A percentile compares a stretch with the other conserved stretches of the same genome.
Evolutionary conservation across 2,113 vertebrate genomes (phyloP).

Genomic region (Pollachius pollachius): DNA sequence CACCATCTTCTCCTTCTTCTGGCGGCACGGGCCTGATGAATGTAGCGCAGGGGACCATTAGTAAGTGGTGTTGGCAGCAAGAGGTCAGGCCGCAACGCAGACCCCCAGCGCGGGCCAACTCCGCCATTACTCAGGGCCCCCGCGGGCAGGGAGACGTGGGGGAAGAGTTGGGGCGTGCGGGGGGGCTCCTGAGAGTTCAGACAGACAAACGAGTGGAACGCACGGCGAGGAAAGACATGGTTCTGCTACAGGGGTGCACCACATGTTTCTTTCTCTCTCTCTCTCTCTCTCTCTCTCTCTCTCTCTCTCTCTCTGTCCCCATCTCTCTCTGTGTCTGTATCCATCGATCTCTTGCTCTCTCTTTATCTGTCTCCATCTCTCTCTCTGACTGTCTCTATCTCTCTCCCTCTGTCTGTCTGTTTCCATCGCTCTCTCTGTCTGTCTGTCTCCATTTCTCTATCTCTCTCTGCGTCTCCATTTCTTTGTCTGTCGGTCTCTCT

Average conservation of each 20-base stretch:
- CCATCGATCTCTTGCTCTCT: no score
- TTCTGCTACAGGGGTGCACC: conserved; percentile 47
- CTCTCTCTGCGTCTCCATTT: no score
- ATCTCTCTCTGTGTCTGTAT: no score
- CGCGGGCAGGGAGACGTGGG: neutral
- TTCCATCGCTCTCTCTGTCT: no score
- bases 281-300: no score
- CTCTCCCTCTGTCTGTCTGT: no score
- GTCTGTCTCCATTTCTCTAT: no score
- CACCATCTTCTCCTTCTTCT: conserved; percentile 28
- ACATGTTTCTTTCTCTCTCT: conserved; percentile 34
- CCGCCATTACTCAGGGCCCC: conserved; percentile 55
- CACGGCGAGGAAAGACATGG: conserved; percentile 47
- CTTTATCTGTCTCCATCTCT: no score
- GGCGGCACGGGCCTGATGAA: conserved; percentile 34
- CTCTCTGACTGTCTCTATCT: neutral
- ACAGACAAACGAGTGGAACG: conserved; percentile 62
- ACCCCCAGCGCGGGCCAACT: conserved; percentile 22
- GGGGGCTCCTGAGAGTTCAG: conserved; percentile 49
- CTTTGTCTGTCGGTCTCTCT: no score
- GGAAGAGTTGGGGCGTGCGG: neutral
- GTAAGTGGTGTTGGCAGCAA: conserved; percentile 42
- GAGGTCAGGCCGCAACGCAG: conserved; percentile 59
- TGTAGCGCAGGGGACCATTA: conserved; percentile 50
- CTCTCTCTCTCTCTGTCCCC: no score